phyloP scores from a whole-genome alignment of 2,113 vertebrate species.

The Prinia subflava region DNA sequence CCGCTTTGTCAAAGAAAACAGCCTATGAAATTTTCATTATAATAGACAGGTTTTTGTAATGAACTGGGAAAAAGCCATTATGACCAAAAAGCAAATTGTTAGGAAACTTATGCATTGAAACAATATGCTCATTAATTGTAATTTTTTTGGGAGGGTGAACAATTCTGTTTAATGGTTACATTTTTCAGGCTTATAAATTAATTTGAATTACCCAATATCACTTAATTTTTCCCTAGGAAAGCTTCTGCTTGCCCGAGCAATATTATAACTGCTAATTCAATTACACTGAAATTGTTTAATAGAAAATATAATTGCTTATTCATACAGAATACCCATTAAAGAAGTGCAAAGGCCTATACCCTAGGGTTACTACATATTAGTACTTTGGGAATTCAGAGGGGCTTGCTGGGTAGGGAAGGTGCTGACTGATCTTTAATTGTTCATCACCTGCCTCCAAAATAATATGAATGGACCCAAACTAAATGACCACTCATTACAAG shows the following conservation, averaged over 20 bases:
- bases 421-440: slow-evolving; percentile 78
- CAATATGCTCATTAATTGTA: slow-evolving; percentile 79
- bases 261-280: slow-evolving; percentile 85
- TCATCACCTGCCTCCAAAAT: slow-evolving; percentile 80
- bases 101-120: slow-evolving; percentile 73
- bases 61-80: slow-evolving; percentile 76
- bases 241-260: slow-evolving; percentile 82
- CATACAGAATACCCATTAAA: slow-evolving; percentile 83
- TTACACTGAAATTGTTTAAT: slow-evolving; percentile 84
- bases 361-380: slow-evolving; percentile 74
- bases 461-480: slow-evolving; percentile 81
- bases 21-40: slow-evolving; percentile 80
- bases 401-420: slow-evolving; percentile 69
- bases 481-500: slow-evolving; percentile 83
- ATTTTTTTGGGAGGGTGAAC: slow-evolving; percentile 68
- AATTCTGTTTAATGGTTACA: slow-evolving; percentile 76
- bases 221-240: slow-evolving; percentile 82
- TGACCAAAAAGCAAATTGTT: slow-evolving; percentile 76
- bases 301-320: slow-evolving; percentile 88
- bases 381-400: slow-evolving; percentile 75
- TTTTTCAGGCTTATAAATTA: slow-evolving; percentile 80
- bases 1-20: slow-evolving; percentile 78
- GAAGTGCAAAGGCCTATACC: slow-evolving; percentile 75
- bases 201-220: slow-evolving; percentile 81
- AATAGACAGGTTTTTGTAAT: slow-evolving; percentile 77